Evolutionary conservation across 1,140 invertebrate species (phyloP).

Genomic region (Euura saliciscinereae): DNA sequence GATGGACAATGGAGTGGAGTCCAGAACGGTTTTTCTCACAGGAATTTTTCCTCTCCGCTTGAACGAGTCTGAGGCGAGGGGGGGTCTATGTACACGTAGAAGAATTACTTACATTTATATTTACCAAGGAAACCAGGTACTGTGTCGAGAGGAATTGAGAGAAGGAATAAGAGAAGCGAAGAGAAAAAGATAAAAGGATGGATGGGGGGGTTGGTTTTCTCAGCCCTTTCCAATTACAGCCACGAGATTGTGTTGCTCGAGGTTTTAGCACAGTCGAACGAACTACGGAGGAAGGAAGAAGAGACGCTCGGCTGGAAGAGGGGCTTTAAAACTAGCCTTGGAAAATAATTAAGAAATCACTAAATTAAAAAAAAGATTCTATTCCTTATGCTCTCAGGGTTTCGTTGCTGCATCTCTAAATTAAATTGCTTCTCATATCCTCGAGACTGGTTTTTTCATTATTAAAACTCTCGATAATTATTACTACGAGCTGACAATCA

Average conservation of each 20-base stretch:
- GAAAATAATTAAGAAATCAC: conserved; percentile 41
- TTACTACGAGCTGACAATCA: too few relatives aligned
- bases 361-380: conserved; percentile 41
- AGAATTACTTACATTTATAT: background rate
- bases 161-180: conserved; percentile 6
- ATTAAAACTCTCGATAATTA: too few relatives aligned
- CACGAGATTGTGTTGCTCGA: conserved; percentile 34
- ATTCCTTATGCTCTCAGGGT: conserved; percentile 20
- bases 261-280: background rate
- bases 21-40: background rate
- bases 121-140: background rate
- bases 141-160: background rate
- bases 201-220: background rate
- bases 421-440: background rate
- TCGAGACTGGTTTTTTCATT: background rate
- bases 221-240: conserved; percentile 41
- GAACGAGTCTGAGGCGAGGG: background rate
- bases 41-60: background rate
- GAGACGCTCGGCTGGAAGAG: conserved; percentile 12
- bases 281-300: background rate
- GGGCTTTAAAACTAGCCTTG: conserved; percentile 35
- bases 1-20: background rate
- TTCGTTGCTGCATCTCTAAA: conserved; percentile 4
- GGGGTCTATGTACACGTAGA: background rate
- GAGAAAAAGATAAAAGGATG: conserved; percentile 1